Percentiles rank a stretch among this genome's conserved stretches.
These are phyloP conservation scores for Pseudoips prasinana DNA, from an alignment of 2,888 invertebrate species.

Conservation along the genomic window DNA sequence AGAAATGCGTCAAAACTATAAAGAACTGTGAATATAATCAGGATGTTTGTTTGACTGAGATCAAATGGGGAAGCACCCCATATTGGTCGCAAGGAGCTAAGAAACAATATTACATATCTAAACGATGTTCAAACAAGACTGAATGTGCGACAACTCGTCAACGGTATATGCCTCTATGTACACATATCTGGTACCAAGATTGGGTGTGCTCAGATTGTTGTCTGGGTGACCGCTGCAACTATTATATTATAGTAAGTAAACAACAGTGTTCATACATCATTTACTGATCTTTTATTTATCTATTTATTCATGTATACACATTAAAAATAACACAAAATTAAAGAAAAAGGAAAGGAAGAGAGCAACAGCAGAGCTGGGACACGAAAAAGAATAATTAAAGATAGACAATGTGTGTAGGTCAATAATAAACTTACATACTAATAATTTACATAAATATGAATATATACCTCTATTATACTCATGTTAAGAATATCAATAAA, in stretches of 20 bases:
- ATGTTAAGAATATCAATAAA: too few relatives aligned
- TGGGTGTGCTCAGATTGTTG: slow-evolving; percentile 99
- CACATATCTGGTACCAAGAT: slow-evolving; percentile 97
- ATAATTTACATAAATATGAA: too few relatives aligned
- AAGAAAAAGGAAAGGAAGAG: too few relatives aligned
- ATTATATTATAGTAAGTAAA: slow-evolving; percentile 94
- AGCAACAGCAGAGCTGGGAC: too few relatives aligned
- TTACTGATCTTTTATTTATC: too few relatives aligned
- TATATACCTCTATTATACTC: too few relatives aligned
- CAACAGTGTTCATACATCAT: background rate
- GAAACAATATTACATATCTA: slow-evolving; percentile 96
- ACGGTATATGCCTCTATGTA: slow-evolving; percentile 89
- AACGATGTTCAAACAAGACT: slow-evolving; percentile 91
- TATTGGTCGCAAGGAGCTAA: slow-evolving; percentile 97
- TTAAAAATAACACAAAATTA: too few relatives aligned
- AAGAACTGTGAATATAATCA: slow-evolving; percentile 94
- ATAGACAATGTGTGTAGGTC: too few relatives aligned
- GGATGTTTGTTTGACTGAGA: slow-evolving; percentile 93
- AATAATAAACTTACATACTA: too few relatives aligned
- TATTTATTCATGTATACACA: too few relatives aligned
- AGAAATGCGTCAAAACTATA: slow-evolving; percentile 95
- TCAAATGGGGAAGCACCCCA: slow-evolving; percentile 97
- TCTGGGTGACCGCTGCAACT: slow-evolving; percentile 97
- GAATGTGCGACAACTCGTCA: slow-evolving; percentile 88
- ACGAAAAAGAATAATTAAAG: too few relatives aligned